Evolutionary conservation across 2,888 invertebrate species (phyloP), one percentile per base, ranked within the genome.

Genomic region (Rambutsinella grinnellia): DNA sequence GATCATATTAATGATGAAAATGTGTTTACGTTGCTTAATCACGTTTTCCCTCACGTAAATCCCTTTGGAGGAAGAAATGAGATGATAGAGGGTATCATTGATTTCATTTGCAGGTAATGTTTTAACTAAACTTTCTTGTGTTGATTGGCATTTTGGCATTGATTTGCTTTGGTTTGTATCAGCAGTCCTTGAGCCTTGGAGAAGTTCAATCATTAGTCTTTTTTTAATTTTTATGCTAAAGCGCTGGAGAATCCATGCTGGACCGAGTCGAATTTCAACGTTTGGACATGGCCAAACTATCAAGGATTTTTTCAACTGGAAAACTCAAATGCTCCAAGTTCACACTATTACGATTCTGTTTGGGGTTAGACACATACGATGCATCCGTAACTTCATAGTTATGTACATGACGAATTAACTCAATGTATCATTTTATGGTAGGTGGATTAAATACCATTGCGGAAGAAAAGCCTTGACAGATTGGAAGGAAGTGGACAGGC

Each of bases 61-160:
- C n/a, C n/a, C n/a, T n/a, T n/a, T n/a, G n/a, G n/a, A n/a, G n/a
- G n/a, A n/a, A n/a, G n/a, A n/a, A n/a, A n/a, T n/a, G n/a, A n/a
- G n/a, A n/a, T n/a, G n/a, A n/a, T n/a, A n/a, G n/a, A n/a, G n/a
- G n/a, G n/a, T n/a, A n/a, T n/a, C n/a, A n/a, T n/a, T n/a, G n/a
- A n/a, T n/a, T n/a, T n/a, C n/a, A 57, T 57, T 13, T 57, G 57
- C 27, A n/a, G 2, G 57, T 57, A 57, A 57, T n/a, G n/a, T n/a
- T n/a, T n/a, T n/a, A n/a, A n/a, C n/a, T n/a, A n/a, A n/a, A n/a
- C n/a, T n/a, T n/a, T n/a, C n/a, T n/a, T n/a, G n/a, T n/a, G n/a
- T n/a, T n/a, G n/a, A n/a, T n/a, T n/a, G n/a, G n/a, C n/a, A n/a
- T n/a, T n/a, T n/a, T n/a, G n/a, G n/a, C n/a, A n/a, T n/a, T n/a